Evolutionary conservation across 2,888 invertebrate species (phyloP).

Genomic region (Rhodophaea formosa): DNA sequence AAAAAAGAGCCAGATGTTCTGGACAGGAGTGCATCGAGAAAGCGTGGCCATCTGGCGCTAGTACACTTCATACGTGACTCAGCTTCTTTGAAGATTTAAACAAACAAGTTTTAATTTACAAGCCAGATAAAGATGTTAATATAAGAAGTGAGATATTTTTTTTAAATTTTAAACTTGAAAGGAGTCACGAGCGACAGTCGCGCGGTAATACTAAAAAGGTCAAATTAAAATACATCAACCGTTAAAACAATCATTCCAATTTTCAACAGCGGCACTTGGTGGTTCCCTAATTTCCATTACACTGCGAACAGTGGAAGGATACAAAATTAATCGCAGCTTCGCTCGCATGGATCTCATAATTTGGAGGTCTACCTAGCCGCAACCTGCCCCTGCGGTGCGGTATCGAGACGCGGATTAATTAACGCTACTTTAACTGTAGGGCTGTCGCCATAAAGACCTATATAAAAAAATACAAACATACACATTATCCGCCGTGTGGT

Average conservation of each 20-base stretch:
- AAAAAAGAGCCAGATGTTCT: conserved; percentile 45
- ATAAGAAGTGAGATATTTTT: neutral
- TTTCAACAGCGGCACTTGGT: too few species aligned
- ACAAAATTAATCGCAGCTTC: neutral
- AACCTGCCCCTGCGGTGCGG: conserved; percentile 3
- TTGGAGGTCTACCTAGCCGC: conserved; percentile 7
- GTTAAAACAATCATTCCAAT: too few species aligned
- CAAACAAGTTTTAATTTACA: conserved; percentile 1
- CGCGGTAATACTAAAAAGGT: too few species aligned
- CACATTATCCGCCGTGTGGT: too few species aligned
- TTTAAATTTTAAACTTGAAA: neutral
- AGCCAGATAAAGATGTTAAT: neutral
- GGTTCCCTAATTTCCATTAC: neutral
- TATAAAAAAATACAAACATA: neutral
- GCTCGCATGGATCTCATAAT: neutral
- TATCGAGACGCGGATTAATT: conserved; percentile 14
- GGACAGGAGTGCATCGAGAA: conserved; percentile 36
- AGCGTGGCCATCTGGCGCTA: conserved; percentile 32
- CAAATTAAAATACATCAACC: too few species aligned
- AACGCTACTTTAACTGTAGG: conserved; percentile 5
- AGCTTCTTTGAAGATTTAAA: conserved; percentile 1
- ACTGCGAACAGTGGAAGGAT: neutral
- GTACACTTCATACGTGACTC: neutral
- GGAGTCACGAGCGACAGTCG: too few species aligned
- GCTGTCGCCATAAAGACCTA: neutral